Percentiles rank a stretch among this genome's conserved stretches.
Evolutionary conservation across 2,888 invertebrate species (phyloP).

Genomic region (Eumacrocentrus americanus): DNA sequence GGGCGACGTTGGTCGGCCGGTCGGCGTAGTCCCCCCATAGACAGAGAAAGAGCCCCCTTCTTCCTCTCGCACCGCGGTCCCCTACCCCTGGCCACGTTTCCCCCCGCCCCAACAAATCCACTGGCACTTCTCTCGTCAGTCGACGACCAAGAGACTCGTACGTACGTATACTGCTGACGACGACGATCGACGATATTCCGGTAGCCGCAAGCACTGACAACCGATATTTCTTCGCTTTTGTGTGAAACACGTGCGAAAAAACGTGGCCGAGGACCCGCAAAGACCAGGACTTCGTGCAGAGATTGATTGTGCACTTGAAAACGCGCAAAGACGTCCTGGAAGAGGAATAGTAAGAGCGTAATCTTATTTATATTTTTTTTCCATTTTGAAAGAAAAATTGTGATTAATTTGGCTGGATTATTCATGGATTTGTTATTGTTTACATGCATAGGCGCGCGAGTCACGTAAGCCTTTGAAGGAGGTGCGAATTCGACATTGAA

Average conservation of each 20-base stretch:
- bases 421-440: no score
- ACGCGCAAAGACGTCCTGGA: neutral
- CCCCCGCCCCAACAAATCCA: slow-evolving; percentile 39
- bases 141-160: slow-evolving; percentile 45
- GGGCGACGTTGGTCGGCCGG: neutral
- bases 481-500: no score
- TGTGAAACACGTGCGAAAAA: slow-evolving; percentile 7
- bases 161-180: slow-evolving; percentile 31
- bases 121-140: slow-evolving; percentile 47
- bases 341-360: neutral
- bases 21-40: slow-evolving; percentile 12
- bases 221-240: slow-evolving; percentile 3
- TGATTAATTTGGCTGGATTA: no score
- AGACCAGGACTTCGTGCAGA: no score
- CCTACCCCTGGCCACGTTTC: slow-evolving; percentile 34
- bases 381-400: no score
- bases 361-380: no score
- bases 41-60: slow-evolving; percentile 23
- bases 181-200: slow-evolving; percentile 33
- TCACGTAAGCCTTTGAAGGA: no score
- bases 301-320: no score
- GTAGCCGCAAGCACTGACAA: slow-evolving; percentile 21
- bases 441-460: no score
- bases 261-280: neutral
- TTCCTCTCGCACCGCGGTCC: slow-evolving; percentile 14